Evolutionary conservation across 2,888 invertebrate genomes (phyloP).

Genomic region (Salpingus planirostris): DNA sequence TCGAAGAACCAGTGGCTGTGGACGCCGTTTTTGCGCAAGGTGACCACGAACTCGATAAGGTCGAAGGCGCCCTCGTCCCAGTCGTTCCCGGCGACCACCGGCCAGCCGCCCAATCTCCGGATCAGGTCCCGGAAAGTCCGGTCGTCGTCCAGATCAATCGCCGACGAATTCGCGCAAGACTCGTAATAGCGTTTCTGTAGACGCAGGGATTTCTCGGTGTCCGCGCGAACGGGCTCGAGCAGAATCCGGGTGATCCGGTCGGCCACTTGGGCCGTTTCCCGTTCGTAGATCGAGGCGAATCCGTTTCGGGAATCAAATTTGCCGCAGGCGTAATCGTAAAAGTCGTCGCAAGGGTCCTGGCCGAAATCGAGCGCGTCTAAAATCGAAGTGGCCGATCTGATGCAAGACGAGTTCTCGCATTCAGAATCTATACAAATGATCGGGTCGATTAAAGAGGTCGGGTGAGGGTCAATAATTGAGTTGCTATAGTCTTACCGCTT

Average conservation of each 20-base stretch:
- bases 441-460: too few relatives aligned
- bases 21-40: slow-evolving; percentile 5
- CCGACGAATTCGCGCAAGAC: slow-evolving; percentile 31
- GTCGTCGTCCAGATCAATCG: slow-evolving; percentile 7
- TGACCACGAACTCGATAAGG: slow-evolving; percentile 11
- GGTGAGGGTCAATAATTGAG: too few relatives aligned
- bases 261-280: too few relatives aligned
- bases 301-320: too few relatives aligned
- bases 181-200: slow-evolving; percentile 40
- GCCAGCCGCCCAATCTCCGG: slow-evolving; percentile 27
- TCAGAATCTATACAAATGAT: too few relatives aligned
- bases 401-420: too few relatives aligned
- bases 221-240: too few relatives aligned
- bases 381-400: slow-evolving; percentile 3
- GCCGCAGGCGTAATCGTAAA: slow-evolving; percentile 58
- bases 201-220: slow-evolving; percentile 39
- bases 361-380: slow-evolving; percentile 1
- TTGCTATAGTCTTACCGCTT: too few relatives aligned
- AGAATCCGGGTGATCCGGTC: too few relatives aligned
- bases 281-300: too few relatives aligned
- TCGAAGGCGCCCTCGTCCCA: slow-evolving; percentile 24
- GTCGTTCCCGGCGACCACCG: slow-evolving; percentile 20
- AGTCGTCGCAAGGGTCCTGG: slow-evolving; percentile 3
- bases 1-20: slow-evolving; percentile 9
- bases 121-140: slow-evolving; percentile 4